Base-by-base conservation (phyloP, 1,140 invertebrate species). In the Eumeta japonica region DNA sequence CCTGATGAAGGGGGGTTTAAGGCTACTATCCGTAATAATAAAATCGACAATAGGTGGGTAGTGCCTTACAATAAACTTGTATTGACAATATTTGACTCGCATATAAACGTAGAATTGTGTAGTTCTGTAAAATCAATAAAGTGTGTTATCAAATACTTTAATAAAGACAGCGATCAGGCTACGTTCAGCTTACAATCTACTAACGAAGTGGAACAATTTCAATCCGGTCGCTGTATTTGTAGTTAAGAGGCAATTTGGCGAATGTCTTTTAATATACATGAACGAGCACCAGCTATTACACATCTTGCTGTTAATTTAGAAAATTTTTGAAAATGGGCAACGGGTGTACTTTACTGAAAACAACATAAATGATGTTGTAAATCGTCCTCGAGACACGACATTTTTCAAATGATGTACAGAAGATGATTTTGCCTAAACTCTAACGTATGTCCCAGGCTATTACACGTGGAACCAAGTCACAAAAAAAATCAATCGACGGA, bases 31-130 rank as follows among this genome's bases (percentile, higher is more conserved):
- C n/a, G n/a, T n/a, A 39, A 55, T 52, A 35, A 37, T 43, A 42
- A 52, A 35, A 45, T 78, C 19, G 70, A 79, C 47, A 80, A 80
- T 45, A n/a, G 58, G 16, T 80, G 72, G 72, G 50, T 81, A 35
- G 77, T 80, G 16, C 78, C 76, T 34, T 81, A 81, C 61, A 76
- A 62, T 41, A 67, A 74, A 12, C 39, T 78, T 3, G 53, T 82
- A 10, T 63, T 46, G 3, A 65, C 70, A 53, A 77, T 50, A 35
- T 81, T 63, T 42, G 59, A 79, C 37, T 54, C 66, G 24, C 76
- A 79, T 45, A 63, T 76, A 17, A 80, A 80, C 44, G 67, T 79
- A 10, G 70, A 79, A 54, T 67, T 56, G 43, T 80, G 71, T 51
- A 62, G 62, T 53, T 76, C 75, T 10, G 62, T 81, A 27, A 79